Conservation (phyloP, 2,888 invertebrate genomes). For the Andrena trimmerana region DNA sequence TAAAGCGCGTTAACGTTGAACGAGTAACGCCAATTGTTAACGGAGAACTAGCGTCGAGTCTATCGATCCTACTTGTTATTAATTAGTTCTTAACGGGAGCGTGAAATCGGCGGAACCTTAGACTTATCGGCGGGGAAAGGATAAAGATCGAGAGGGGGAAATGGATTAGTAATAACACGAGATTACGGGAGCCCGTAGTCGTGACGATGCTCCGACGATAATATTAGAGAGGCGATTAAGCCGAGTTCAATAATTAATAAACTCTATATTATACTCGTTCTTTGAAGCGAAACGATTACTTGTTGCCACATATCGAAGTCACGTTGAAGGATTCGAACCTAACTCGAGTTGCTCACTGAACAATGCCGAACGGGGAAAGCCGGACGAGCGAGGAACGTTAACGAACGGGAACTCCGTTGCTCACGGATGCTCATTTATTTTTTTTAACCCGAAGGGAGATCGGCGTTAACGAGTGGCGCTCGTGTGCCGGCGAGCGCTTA, state of each 20-base stretch:
- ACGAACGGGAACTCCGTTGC: conserved; percentile 56
- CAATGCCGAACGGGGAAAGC: not conserved
- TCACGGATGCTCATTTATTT: conserved; percentile 68
- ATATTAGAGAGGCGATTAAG: conserved; percentile 46
- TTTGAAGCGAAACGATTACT: conserved; percentile 57
- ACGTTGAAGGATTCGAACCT: conserved; percentile 58
- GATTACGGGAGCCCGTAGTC: conserved; percentile 26
- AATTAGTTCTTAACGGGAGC: conserved; percentile 40
- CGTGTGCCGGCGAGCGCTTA: conserved; percentile 40
- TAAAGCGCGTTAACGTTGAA: conserved; percentile 33
- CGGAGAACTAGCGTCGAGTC: conserved; percentile 44
- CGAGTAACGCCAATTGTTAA: conserved; percentile 42
- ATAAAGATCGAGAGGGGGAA: not conserved
- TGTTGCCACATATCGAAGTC: conserved; percentile 70
- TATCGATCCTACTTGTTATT: conserved; percentile 48
- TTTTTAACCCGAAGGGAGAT: conserved; percentile 51
- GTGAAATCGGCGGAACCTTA: conserved; percentile 9
- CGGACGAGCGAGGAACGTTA: not conserved
- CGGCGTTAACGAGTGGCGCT: conserved; percentile 19
- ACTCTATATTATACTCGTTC: conserved; percentile 60
- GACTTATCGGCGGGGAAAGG: not conserved
- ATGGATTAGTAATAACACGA: not conserved
- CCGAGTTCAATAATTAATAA: conserved; percentile 52
- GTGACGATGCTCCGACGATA: conserved; percentile 34
- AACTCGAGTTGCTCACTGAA: conserved; percentile 69